Evolutionary conservation across 2,888 invertebrate genomes (phyloP), one percentile per base, ranked within the genome.

Genomic region (Cyclophora punctaria): DNA sequence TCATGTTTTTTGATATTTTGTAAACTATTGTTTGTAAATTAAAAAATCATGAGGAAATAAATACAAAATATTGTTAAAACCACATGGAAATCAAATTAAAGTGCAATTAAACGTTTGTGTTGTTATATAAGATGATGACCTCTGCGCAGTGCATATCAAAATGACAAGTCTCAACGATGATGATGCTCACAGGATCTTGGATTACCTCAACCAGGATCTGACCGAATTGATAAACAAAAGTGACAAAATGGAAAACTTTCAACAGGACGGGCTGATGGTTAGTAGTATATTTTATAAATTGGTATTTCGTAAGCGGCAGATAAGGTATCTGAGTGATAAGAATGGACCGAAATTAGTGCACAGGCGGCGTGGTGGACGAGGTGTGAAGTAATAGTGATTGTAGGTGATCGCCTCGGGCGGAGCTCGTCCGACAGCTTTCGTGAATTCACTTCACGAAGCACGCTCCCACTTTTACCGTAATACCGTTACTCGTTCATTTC

Each of bases 401-500:
- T 48, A 51, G 67, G 73, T 71, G 71, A 70, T 71, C 73, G 72
- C 67, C 68, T 67, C 70, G 69, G 69, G 70, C 68, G 68, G 68
- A 79, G 74, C 81, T 76, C 71, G 84, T 75, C 76, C 60, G 71
- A 74, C 84, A 75, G 81, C 87, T 88, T 88, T 88, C 87, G 74
- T 84, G 76, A 75, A 70, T 70, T 77, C 75, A 20, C 20, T 20
- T 20, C 20, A 20, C 20, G 20, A 20, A 20, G 20, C 20, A 69
- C 75, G 73, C 79, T 80, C 75, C 76, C 71, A 83, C 87, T 82
- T 87, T 86, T 88, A 88, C 87, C 85, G 87, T 86, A 87, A 85
- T 88, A 88, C 87, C 85, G 88, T 87, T 87, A 85, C 67, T 71
- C 83, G 78, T 79, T 85, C 87, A 87, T 87, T 87, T 87, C 77